Evolutionary conservation across 2,113 vertebrate species (phyloP).

Genomic region (Vanacampus margaritifer): DNA sequence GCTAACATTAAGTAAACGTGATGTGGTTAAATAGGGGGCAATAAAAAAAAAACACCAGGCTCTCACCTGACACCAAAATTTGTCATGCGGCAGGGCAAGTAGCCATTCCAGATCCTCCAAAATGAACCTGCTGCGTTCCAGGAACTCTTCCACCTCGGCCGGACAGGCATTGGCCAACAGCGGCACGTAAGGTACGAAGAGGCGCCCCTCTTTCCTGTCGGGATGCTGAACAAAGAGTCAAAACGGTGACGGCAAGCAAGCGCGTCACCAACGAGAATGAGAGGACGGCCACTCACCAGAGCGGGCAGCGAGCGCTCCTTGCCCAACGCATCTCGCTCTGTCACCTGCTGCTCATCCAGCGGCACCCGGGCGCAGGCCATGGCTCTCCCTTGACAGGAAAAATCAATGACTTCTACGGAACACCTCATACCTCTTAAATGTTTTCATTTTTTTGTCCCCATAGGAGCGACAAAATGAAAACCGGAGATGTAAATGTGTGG

Average conservation of each 20-base stretch:
- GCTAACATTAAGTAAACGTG: too few species aligned
- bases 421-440: not conserved
- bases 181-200: conserved; percentile 85
- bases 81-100: conserved; percentile 86
- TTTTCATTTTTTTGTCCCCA: not conserved
- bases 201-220: conserved; percentile 81
- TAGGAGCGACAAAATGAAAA: not conserved
- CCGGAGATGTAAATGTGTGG: not conserved
- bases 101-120: conserved; percentile 92
- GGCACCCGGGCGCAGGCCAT: conserved; percentile 78
- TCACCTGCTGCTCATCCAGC: conserved; percentile 86
- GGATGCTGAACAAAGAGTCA: conserved; percentile 76
- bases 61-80: conserved; percentile 96
- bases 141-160: conserved; percentile 85
- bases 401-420: not conserved
- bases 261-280: not conserved
- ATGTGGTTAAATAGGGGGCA: not conserved
- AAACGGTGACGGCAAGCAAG: not conserved
- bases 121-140: conserved; percentile 87
- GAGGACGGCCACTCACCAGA: conserved; percentile 75
- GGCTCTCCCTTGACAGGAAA: conserved; percentile 9
- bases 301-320: conserved; percentile 80
- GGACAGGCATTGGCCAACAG: conserved; percentile 76
- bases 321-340: conserved; percentile 74
- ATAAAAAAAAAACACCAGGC: not conserved